A percentile compares a stretch with the other conserved stretches of the same genome.
Conservation (phyloP, 2,888 invertebrate genomes). For the Dryadula phaetusa region DNA sequence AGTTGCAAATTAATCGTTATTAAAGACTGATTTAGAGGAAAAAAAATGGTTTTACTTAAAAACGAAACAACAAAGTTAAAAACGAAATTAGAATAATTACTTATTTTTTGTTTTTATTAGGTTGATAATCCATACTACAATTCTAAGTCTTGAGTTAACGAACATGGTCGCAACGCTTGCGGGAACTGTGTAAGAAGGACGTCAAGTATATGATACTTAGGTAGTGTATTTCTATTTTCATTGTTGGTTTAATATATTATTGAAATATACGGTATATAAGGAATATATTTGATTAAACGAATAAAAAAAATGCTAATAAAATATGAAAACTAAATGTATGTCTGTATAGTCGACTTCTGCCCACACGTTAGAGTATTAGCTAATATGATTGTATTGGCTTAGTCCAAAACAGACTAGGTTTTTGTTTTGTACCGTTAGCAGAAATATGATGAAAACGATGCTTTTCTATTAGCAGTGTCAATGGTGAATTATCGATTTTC, state of each 20-base stretch:
- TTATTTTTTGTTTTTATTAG: neutral
- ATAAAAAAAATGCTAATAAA: no score
- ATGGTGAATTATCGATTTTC: neutral
- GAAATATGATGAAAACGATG: neutral
- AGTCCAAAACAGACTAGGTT: neutral
- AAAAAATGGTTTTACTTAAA: no score
- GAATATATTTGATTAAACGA: no score
- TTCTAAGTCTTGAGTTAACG: neutral
- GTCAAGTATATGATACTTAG: neutral
- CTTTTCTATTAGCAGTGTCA: neutral
- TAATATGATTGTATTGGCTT: neutral
- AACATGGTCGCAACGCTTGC: neutral
- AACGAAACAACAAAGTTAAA: neutral
- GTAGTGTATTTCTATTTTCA: neutral
- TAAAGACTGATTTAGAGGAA: no score
- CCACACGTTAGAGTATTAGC: no score
- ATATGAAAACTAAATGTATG: no score
- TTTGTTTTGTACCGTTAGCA: neutral
- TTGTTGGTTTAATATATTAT: neutral
- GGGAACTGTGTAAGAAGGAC: neutral
- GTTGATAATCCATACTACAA: neutral
- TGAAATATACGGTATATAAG: neutral
- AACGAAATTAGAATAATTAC: neutral
- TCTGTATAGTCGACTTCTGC: no score
- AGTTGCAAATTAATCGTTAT: no score